Evolutionary conservation across 1,140 invertebrate genomes (phyloP), one percentile per base, ranked within the genome.

Genomic region (Drosophila equinoxialis): DNA sequence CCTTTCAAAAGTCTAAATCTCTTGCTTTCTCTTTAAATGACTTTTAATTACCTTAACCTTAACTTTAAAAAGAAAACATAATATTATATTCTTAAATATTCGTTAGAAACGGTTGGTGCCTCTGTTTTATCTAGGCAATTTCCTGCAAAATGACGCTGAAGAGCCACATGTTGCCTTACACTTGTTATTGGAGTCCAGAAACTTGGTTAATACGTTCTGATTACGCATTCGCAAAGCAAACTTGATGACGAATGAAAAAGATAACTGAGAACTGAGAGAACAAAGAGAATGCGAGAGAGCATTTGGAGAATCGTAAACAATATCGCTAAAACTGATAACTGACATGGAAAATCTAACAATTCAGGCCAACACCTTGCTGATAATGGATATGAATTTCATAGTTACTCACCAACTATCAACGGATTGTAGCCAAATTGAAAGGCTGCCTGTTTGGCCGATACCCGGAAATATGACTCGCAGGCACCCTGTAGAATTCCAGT

Each of bases 401-500:
- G 51, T 81, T 72, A 91, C 91, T 74, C 89, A 94, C 94, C 93
- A 73, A 94, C 93, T 30, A 93, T 17, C 64, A 92, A 85, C 26
- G 93, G 90, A 87, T 93, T 91, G 67, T 93, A 93, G 26, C 86
- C 89, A 77, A 93, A 93, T 70, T 92, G 93, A 62, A 93, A 89
- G 5, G 93, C 93, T 1, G 94, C 92, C 65, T 93, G 93, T 8
- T 93, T 92, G 41, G 93, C 93, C n/a, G 94, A 94, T 2, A 94
- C 90, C 17, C 92, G 81, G 72, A 95, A 93, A 79, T 95, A 95
- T 26, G 93, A 91, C 23, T 94, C 90, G 23, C 92, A 91, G 23
- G 93, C 93, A 2, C 94, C 94, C 81, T 95, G 94, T 3, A 94
- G 68, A 10, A 93, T 55, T 1, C 93, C 94, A 11, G 94, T 89